A percentile compares a stretch with the other conserved stretches of the same genome.
Conservation (phyloP, 2,797 vertebrate genomes). For the Macrochelys suwanniensis region DNA sequence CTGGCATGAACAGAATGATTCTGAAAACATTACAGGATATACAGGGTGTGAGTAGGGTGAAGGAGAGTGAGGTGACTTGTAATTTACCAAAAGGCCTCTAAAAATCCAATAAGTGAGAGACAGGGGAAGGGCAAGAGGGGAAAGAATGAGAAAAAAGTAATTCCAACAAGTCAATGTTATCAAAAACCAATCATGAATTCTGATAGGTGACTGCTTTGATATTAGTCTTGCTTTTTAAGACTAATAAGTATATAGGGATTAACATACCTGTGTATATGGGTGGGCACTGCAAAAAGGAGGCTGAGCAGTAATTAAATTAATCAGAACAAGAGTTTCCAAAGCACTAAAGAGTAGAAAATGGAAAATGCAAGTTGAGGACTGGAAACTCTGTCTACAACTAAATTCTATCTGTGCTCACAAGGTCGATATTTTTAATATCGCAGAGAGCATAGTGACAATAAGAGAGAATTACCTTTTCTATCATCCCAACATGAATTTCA, state of each 20-base stretch:
- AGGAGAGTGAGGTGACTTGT: neutral
- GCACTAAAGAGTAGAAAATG: neutral
- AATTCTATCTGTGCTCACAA: neutral
- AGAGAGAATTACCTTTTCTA: neutral
- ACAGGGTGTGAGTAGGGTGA: too few species aligned
- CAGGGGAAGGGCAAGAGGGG: neutral
- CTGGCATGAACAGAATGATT: neutral
- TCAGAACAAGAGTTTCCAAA: neutral
- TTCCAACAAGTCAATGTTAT: neutral
- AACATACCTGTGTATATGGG: neutral
- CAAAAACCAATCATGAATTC: neutral
- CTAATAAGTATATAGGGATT: neutral
- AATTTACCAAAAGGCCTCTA: rapidly evolving
- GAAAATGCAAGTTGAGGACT: neutral
- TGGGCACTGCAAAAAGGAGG: neutral
- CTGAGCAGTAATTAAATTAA: neutral
- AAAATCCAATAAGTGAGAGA: neutral
- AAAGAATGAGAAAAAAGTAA: neutral
- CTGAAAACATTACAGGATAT: neutral
- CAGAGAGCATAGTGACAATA: neutral
- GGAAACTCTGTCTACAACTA: neutral
- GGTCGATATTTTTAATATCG: neutral
- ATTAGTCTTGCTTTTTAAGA: neutral
- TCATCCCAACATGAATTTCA: neutral
- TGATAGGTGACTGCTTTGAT: neutral